Percentiles rank a stretch among this genome's conserved stretches.
These are phyloP conservation scores for Halichondria panicea DNA, from an alignment of 37 sponge, comb jelly and placozoan genomes.

Conservation along the genomic window DNA sequence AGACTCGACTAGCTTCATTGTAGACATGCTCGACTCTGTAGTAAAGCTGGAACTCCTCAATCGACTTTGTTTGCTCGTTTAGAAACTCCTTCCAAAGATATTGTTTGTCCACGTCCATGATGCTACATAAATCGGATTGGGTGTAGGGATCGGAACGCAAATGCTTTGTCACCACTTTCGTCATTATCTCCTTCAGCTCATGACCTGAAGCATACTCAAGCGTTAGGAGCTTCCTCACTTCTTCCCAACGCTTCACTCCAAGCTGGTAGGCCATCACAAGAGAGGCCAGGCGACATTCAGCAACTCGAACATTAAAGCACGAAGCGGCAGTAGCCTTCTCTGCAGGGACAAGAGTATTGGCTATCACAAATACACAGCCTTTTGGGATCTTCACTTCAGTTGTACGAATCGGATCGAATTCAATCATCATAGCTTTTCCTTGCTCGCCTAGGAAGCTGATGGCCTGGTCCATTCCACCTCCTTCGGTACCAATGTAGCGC, in stretches of 20 bases:
- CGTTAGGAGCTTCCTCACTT: conserved; percentile 45
- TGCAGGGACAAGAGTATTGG: conserved; percentile 75
- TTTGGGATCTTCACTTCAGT: conserved; percentile 73
- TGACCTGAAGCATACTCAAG: conserved; percentile 49
- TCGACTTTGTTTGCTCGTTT: conserved; percentile 37
- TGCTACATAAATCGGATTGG: conserved; percentile 68
- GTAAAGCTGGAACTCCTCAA: conserved; percentile 65
- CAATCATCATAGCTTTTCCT: conserved; percentile 83
- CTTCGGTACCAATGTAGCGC: conserved; percentile 93
- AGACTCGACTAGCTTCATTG: conserved; percentile 83
- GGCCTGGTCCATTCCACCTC: conserved; percentile 98
- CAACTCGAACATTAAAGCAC: conserved; percentile 87
- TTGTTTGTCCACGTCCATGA: conserved; percentile 57
- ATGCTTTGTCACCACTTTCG: conserved; percentile 52
- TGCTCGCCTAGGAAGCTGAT: conserved; percentile 92
- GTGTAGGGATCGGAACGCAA: conserved; percentile 82
- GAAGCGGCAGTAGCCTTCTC: conserved; percentile 77
- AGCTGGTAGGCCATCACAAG: conserved; percentile 70
- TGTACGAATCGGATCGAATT: conserved; percentile 84
- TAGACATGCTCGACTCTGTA: conserved; percentile 89
- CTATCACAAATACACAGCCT: conserved; percentile 77
- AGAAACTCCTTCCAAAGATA: conserved; percentile 44
- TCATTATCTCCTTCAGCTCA: conserved; percentile 59
- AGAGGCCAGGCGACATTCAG: conserved; percentile 89
- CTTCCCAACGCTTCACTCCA: conserved; percentile 65